A percentile compares a stretch with the other conserved stretches of the same genome.
Evolutionary conservation across 2,888 invertebrate species (phyloP).

Genomic region (Cepaea hortensis): DNA sequence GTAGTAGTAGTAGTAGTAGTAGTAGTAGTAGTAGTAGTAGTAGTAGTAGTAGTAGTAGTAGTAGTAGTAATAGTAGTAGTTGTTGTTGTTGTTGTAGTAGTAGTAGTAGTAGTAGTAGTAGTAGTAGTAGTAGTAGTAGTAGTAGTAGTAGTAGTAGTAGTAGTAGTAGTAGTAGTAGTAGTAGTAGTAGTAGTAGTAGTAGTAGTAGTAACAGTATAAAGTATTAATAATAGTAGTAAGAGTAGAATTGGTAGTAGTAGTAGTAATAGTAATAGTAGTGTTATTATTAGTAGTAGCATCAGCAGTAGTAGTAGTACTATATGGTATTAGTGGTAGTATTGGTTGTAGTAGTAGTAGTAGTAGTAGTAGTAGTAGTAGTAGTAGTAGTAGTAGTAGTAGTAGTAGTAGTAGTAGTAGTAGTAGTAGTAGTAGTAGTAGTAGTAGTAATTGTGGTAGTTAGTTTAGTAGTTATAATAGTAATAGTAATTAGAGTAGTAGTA

Average conservation of each 20-base stretch:
- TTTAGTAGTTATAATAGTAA: not conserved
- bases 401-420: conserved; percentile 19
- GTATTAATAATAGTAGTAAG: too few species aligned
- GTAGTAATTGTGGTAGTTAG: not conserved
- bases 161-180: not conserved
- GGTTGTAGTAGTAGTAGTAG: conserved; percentile 27
- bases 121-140: conserved; percentile 28
- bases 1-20: conserved; percentile 17
- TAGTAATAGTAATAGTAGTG: conserved; percentile 2
- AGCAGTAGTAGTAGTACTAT: too few species aligned
- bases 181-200: too few species aligned
- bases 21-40: conserved; percentile 3
- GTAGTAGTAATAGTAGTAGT: not conserved
- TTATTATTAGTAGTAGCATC: conserved; percentile 1
- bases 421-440: conserved; percentile 14
- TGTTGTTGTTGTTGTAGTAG: not conserved
- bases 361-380: not conserved
- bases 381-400: not conserved
- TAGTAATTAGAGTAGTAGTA: too few species aligned
- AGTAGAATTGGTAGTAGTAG: not conserved
- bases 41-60: too few species aligned
- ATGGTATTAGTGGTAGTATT: not conserved
- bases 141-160: conserved; percentile 29
- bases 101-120: conserved; percentile 28
- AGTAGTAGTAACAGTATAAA: too few species aligned